Evolutionary conservation across 2,888 invertebrate species (phyloP), one percentile per base, ranked within the genome.

Genomic region (Euphydryas editha): DNA sequence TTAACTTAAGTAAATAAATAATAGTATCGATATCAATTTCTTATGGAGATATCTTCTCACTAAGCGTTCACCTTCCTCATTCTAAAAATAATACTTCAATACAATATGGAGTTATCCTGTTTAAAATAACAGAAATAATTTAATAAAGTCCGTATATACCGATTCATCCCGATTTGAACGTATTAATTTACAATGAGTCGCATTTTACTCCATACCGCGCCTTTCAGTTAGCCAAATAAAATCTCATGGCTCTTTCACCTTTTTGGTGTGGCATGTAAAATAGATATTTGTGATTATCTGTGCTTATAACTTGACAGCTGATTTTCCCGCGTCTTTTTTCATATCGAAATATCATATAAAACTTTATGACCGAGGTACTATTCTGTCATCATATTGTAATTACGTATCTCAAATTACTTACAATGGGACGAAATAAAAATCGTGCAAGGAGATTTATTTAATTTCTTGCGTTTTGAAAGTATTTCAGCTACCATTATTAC

Each of bases 271-370:
- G n/a, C 57, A 64, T 51, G 58, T 24, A 24, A 37, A 42, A 44
- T 62, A 62, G 30, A 59, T 21, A 17, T 39, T n/a, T 57, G 56
- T 60, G 44, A 54, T 66, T 60, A 66, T 60, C 69, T 66, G 62
- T 60, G 69, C 36, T 44, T 18, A 21, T 51, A 15, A 51, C 49
- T 20, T 13, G 37, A 21, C n/a, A 30, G 37, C 17, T 54, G 17
- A 17, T 30, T 17, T 36, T 30, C 17, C 36, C 54, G 49, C 24
- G 49, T 21, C 13, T 51, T 51, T 7, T 13, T 24, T 15, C 5
- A 11, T n/a, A n/a, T 44, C n/a, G 15, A 5, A 6, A 44, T n/a
- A n/a, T 13, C 11, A 11, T 39, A 13, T 6, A 39, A 39, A 39
- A 36, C 8, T 36, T 36, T 36, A 10, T 36, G 36, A 7, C 6